Conservation (phyloP, 2,888 invertebrate genomes). For the Timandra comae region DNA sequence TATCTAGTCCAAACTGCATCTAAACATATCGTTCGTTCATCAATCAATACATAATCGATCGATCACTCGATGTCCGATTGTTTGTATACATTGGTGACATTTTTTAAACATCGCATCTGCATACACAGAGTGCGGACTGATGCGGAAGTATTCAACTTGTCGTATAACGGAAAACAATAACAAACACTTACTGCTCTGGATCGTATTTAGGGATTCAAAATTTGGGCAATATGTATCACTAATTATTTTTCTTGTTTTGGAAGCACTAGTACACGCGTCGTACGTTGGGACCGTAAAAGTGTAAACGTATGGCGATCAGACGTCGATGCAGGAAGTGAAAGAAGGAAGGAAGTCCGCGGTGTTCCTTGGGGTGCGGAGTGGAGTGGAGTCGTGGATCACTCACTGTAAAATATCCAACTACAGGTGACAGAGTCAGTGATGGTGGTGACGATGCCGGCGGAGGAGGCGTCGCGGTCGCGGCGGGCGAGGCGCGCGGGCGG, state of each 20-base stretch:
- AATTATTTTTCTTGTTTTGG: too few species aligned
- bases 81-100: not conserved
- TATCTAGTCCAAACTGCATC: constrained; percentile 33
- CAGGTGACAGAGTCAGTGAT: constrained; percentile 82
- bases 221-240: too few species aligned
- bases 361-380: not conserved
- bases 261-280: too few species aligned
- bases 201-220: not conserved
- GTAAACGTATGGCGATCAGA: constrained; percentile 23
- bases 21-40: constrained; percentile 14
- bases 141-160: constrained; percentile 2
- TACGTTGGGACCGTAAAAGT: too few species aligned
- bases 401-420: constrained; percentile 87
- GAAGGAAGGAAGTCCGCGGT: too few species aligned
- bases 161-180: not conserved
- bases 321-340: too few species aligned
- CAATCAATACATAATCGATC: constrained; percentile 13
- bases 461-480: constrained; percentile 59
- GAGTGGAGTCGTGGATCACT: constrained; percentile 35
- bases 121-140: too few species aligned
- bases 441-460: constrained; percentile 77
- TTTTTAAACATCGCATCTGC: too few species aligned
- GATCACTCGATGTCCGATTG: not conserved
- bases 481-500: constrained; percentile 52
- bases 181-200: not conserved